Conservation (phyloP, 2,113 vertebrate species). For the Gallinago media region DNA sequence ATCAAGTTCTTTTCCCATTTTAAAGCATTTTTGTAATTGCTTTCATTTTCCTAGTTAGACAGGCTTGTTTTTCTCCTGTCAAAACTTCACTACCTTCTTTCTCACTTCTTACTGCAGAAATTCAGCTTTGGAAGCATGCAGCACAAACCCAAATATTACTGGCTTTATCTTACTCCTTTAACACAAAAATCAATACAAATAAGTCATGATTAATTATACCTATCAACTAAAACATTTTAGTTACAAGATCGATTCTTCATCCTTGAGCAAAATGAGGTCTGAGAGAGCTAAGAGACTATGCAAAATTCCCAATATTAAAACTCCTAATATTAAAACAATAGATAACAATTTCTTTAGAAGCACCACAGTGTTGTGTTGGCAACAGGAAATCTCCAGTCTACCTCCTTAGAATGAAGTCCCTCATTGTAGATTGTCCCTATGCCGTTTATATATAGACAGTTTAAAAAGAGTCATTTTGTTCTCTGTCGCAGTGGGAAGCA, state of each 20-base stretch:
- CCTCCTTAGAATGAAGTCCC: slow-evolving; percentile 29
- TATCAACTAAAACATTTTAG: background rate
- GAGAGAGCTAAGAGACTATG: background rate
- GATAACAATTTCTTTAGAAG: slow-evolving; percentile 6
- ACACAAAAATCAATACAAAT: background rate
- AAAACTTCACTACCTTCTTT: background rate
- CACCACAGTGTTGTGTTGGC: background rate
- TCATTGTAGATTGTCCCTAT: slow-evolving; percentile 6
- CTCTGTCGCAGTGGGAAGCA: background rate
- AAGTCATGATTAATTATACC: background rate
- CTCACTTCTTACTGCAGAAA: background rate
- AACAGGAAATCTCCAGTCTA: background rate
- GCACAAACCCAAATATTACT: background rate
- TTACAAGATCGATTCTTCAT: background rate
- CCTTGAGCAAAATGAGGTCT: background rate
- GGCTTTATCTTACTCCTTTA: background rate
- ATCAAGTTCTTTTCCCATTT: background rate
- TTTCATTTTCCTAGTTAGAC: background rate
- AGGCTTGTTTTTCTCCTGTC: background rate
- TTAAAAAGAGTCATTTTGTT: slow-evolving; percentile 23
- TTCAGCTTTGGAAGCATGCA: background rate
- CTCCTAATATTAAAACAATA: background rate
- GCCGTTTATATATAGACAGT: background rate
- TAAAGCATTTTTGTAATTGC: background rate
- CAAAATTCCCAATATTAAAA: background rate